A percentile compares a stretch with the other conserved stretches of the same genome.
Conservation (phyloP, 1,140 invertebrate genomes). For the Ceratina calcarata region DNA sequence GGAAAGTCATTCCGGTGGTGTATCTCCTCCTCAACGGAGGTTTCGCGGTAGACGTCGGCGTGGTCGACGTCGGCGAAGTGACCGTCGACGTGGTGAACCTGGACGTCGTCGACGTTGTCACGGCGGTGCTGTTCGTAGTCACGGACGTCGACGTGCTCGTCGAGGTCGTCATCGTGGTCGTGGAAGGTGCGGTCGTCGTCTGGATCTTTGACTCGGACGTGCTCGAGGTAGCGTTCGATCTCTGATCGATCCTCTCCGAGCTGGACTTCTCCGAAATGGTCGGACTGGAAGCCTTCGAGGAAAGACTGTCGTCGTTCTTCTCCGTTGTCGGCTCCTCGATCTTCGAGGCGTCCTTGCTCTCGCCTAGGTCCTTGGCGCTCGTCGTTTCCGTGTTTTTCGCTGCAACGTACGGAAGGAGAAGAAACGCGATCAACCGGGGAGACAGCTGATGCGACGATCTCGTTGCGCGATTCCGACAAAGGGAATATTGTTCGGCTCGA, state of each 20-base stretch:
- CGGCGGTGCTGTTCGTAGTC: neutral
- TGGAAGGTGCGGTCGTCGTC: neutral
- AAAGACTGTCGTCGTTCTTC: constrained; percentile 67
- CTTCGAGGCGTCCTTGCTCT: constrained; percentile 54
- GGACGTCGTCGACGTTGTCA: constrained; percentile 48
- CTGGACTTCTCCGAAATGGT: constrained; percentile 80
- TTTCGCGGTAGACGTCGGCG: constrained; percentile 74
- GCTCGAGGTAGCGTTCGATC: constrained; percentile 72
- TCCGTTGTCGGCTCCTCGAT: constrained; percentile 69
- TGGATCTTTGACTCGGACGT: constrained; percentile 65
- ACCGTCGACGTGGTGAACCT: constrained; percentile 74
- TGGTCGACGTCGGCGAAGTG: constrained; percentile 74
- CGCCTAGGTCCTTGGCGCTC: neutral
- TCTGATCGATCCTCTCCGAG: constrained; percentile 77
- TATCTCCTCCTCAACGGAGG: constrained; percentile 75
- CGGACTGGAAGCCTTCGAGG: constrained; percentile 79
- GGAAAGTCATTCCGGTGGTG: constrained; percentile 78
- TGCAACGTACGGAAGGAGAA: constrained; percentile 8
- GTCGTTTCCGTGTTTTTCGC: constrained; percentile 64
- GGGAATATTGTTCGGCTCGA: constrained; percentile 24
- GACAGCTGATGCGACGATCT: neutral
- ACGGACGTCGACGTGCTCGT: neutral
- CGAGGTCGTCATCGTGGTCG: constrained; percentile 60
- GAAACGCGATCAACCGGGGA: neutral
- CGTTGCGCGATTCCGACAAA: constrained; percentile 16